Evolutionary conservation across 1,140 invertebrate genomes (phyloP), one percentile per base, ranked within the genome.

Genomic region (Drosophila bocqueti): DNA sequence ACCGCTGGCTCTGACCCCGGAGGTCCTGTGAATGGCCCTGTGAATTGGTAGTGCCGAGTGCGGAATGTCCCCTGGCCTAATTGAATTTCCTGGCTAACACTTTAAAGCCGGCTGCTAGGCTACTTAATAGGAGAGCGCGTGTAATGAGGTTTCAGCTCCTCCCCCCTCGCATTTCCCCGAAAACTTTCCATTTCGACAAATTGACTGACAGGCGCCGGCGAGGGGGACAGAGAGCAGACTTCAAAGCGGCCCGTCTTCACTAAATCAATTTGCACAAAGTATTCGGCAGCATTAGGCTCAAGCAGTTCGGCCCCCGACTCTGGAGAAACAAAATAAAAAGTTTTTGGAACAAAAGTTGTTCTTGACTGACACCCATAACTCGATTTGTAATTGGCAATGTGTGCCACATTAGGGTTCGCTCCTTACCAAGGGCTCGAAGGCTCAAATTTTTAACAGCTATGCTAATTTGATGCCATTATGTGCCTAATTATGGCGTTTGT

Each of bases 191-290:
- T 71, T 69, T 74, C 36, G 38, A 57, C 57, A 87, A 83, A 89
- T 89, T 86, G 55, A 76, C 50, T 71, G 52, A 61, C 59, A 63
- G 54, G 38, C 47, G 43, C n/a, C 43, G 50, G n/a, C 7, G 29
- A 21, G 31, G 18, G 10, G 34, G 34, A 24, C 21, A 16, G 24
- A 13, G 26, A 36, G 24, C 21, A 31, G 60, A 89, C 85, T 90
- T 89, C 84, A 89, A 89, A 89, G 84, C 74, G 60, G 61, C 6
- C n/a, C 59, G 74, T 69, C 90, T 67, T 76, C 63, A 66, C 74
- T 89, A 89, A 90, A 90, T 89, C 84, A 89, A 89, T 89, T 89
- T 89, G 74, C 66, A 66, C 72, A 79, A 84, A 84, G 60, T 90
- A 83, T 77, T 83, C 82, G 65, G 18, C 50, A 55, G 61, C 64